Evolutionary conservation across 2,888 invertebrate species (phyloP).

Genomic region (Folsomia candida): DNA sequence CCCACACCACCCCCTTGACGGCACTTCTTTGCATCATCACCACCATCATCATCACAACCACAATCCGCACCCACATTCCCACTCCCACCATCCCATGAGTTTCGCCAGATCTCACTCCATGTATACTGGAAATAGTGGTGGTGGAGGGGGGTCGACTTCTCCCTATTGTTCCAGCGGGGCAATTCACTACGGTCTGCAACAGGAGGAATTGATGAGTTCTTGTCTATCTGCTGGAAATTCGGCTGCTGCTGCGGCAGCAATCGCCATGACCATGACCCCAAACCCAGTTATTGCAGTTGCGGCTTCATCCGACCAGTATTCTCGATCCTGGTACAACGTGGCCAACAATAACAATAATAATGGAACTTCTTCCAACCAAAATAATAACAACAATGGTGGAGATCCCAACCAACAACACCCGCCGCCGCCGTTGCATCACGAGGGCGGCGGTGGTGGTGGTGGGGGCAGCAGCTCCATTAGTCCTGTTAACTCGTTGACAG

Average conservation of each 20-base stretch:
- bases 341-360: constrained; percentile 34
- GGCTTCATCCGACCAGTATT: constrained; percentile 35
- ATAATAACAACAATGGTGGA: constrained; percentile 22
- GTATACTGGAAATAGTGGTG: constrained; percentile 18
- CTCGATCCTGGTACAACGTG: constrained; percentile 46
- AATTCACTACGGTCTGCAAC: constrained; percentile 37
- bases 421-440: constrained; percentile 25
- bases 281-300: constrained; percentile 31
- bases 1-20: constrained; percentile 9
- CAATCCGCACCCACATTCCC: constrained; percentile 28
- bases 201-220: constrained; percentile 38
- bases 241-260: constrained; percentile 39
- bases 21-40: neutral
- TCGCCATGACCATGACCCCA: constrained; percentile 39
- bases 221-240: constrained; percentile 30
- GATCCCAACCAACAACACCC: constrained; percentile 26
- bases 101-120: constrained; percentile 39
- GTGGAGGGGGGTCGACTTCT: constrained; percentile 13
- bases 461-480: constrained; percentile 10
- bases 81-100: constrained; percentile 33
- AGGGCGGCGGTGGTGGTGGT: constrained; percentile 25
- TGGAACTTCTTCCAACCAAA: constrained; percentile 16
- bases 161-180: constrained; percentile 32
- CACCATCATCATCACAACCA: constrained; percentile 29
- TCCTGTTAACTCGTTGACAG: constrained; percentile 10